Evolutionary conservation across 2,888 invertebrate genomes (phyloP), one percentile per base, ranked within the genome.

Genomic region (Chymomyza caudatula): DNA sequence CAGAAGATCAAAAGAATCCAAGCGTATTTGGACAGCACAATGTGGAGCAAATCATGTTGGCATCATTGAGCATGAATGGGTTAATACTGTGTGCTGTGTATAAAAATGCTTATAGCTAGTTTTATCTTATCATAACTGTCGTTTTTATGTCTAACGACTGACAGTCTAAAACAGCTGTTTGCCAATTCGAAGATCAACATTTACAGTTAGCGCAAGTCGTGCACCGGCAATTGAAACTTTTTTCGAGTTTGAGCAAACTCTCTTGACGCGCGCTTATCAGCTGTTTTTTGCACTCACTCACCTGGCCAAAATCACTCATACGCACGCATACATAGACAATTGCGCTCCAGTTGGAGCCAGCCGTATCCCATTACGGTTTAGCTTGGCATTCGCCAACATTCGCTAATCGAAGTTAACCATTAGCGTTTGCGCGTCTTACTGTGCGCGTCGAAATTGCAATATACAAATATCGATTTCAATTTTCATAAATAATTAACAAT

Each of bases 331-430:
- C 29, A 8, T 37, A 37, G 29, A 37, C 29, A 37, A 37, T 11
- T 25, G 25, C 6, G 1, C 25, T 25, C 4, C 25, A 25, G 25
- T 25, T 25, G 25, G 29, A n/a, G n/a, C n/a, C n/a, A n/a, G n/a
- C n/a, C n/a, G n/a, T 37, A 37, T 37, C 29, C 29, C 29, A 37
- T 11, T 37, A 11, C 11, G 47, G 13, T 47, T 17, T 17, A 17
- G 17, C 13, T 60, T 19, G 51, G 52, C 23, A 42, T 53, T 69
- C 54, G 71, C 61, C 63, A 53, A 19, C 86, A 86, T 82, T 82
- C 86, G 86, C 81, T 65, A 78, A 78, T 84, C 76, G 69, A 71
- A 74, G 82, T 73, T 72, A 76, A 78, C 74, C 73, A 78, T 81
- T 74, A 74, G 74, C 82, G 73, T 85, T 82, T 86, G 76, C 75